Evolutionary conservation across 2,113 vertebrate species (phyloP).

Genomic region (Psophia crepitans): DNA sequence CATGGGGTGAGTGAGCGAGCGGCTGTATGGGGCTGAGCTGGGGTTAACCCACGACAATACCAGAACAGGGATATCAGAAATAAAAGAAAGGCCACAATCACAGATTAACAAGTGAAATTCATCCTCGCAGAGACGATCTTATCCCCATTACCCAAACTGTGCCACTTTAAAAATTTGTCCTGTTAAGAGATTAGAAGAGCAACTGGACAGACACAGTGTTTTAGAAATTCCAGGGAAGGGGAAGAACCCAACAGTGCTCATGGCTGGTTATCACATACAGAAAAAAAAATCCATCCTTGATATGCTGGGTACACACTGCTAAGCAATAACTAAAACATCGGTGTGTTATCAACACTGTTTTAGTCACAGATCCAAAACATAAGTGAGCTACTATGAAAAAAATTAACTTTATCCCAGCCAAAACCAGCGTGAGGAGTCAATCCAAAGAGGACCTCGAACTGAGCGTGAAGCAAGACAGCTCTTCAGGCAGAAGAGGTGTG

Average conservation of each 20-base stretch:
- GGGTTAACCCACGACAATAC: too few relatives aligned
- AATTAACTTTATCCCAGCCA: neutral
- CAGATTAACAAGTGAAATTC: neutral
- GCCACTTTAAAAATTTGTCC: neutral
- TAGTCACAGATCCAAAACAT: neutral
- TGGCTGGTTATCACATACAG: neutral
- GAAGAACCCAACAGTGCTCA: neutral
- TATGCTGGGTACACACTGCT: neutral
- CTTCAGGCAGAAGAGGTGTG: neutral
- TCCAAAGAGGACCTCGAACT: neutral
- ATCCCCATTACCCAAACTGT: neutral
- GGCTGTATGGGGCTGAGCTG: too few relatives aligned
- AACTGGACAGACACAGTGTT: neutral
- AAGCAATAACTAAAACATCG: neutral
- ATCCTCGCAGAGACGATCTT: neutral
- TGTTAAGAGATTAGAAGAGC: neutral
- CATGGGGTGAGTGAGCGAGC: too few relatives aligned
- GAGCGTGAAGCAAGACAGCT: neutral
- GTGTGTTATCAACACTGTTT: neutral
- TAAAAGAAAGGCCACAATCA: neutral
- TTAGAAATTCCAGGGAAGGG: neutral
- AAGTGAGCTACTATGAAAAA: neutral
- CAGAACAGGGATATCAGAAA: neutral
- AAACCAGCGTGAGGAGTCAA: neutral
- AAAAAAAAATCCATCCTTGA: neutral